Evolutionary conservation across 2,113 vertebrate genomes (phyloP).

Genomic region (Melanostigma gelatinosum): DNA sequence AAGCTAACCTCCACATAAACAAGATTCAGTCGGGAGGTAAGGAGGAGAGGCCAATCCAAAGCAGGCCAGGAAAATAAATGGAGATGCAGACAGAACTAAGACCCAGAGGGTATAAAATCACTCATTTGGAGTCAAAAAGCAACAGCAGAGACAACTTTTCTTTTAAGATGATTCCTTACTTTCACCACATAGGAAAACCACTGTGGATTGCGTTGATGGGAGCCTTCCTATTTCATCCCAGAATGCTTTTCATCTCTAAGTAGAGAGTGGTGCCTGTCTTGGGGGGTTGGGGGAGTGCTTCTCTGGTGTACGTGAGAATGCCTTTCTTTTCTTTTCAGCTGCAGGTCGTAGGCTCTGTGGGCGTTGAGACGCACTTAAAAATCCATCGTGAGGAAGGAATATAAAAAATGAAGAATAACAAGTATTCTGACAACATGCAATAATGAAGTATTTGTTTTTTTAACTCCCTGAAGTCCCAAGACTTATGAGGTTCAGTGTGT

Average conservation of each 20-base stretch:
- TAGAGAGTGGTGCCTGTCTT: conserved; percentile 67
- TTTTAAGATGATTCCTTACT: conserved; percentile 32
- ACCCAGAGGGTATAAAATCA: background rate
- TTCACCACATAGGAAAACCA: conserved; percentile 33
- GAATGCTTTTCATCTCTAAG: conserved; percentile 76
- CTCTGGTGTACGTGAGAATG: conserved; percentile 73
- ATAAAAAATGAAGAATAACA: conserved; percentile 35
- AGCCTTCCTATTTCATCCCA: conserved; percentile 66
- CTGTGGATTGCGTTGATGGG: conserved; percentile 48
- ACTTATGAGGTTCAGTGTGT: conserved; percentile 21
- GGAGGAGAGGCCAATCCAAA: conserved; percentile 25
- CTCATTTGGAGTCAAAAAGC: conserved; percentile 33
- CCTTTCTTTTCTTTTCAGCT: conserved; percentile 74
- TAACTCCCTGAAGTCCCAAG: conserved; percentile 18
- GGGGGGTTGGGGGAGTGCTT: conserved; percentile 70
- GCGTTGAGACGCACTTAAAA: conserved; percentile 69
- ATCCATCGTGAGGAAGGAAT: conserved; percentile 67
- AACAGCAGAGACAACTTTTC: background rate
- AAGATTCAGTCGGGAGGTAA: conserved; percentile 37
- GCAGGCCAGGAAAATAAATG: conserved; percentile 27
- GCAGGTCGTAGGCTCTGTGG: conserved; percentile 69
- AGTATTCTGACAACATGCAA: conserved; percentile 18
- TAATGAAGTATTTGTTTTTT: conserved; percentile 29
- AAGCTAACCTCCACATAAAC: conserved; percentile 3
- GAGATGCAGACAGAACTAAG: conserved; percentile 5